Evolutionary conservation across 2,113 vertebrate genomes (phyloP).

Genomic region (Propithecus coquereli): DNA sequence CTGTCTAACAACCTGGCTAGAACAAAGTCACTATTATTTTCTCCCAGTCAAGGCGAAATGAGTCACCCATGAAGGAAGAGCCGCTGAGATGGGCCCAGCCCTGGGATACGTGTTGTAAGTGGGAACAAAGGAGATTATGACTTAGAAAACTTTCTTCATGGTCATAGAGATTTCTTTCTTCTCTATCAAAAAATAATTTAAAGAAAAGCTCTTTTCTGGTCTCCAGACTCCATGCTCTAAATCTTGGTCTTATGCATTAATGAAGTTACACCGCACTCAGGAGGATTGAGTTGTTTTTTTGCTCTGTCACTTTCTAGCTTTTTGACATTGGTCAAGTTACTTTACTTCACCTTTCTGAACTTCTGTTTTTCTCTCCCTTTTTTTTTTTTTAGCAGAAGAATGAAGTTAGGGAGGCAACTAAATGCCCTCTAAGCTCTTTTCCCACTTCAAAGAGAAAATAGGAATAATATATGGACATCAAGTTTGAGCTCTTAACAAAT

Average conservation of each 20-base stretch:
- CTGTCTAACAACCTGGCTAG: neutral
- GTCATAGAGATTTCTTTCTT: neutral
- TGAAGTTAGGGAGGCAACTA: neutral
- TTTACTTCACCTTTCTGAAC: neutral
- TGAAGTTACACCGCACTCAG: neutral
- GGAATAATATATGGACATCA: neutral
- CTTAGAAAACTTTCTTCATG: neutral
- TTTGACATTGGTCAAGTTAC: neutral
- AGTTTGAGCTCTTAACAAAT: neutral
- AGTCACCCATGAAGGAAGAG: neutral
- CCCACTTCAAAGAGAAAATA: neutral
- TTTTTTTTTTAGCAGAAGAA: neutral
- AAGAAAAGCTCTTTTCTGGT: neutral
- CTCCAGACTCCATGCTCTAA: neutral
- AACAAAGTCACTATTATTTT: constrained; percentile 44
- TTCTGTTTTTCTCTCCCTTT: neutral
- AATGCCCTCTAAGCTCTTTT: neutral
- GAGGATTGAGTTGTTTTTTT: neutral
- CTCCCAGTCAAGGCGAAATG: neutral
- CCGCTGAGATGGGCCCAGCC: neutral
- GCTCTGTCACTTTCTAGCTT: neutral
- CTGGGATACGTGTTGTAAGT: neutral
- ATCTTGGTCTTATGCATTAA: neutral
- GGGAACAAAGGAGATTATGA: neutral
- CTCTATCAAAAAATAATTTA: constrained; percentile 27